Evolutionary conservation across 2,113 vertebrate species (phyloP), one percentile per base, ranked within the genome.

Genomic region (Bungarus multicinctus): DNA sequence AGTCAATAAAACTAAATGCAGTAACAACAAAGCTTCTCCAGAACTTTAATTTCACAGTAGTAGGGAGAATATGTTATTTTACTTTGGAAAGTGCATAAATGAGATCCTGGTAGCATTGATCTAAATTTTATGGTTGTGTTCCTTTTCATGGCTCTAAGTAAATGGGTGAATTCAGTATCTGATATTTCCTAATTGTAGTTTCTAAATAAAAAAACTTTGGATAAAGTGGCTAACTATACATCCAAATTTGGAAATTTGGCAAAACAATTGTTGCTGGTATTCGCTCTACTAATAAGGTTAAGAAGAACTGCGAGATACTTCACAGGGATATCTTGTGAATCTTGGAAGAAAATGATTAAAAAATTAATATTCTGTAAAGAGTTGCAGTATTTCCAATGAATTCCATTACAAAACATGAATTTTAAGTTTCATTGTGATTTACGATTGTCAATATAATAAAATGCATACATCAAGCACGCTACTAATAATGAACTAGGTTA

Each of bases 1-100:
- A 88, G 64, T 92, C 92, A 92, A 88, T 88, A 85, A 89, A 85
- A 89, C 92, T 85, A 89, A 89, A 85, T 85, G 43, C 11, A 64
- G 10, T 64, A 92, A 30, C 39, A 89, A 52, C 43, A 89, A 58
- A 92, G 30, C 92, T 85, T 69, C 52, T 58, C 43, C 30, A 34
- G 53, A 53, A 58, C 45, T 92, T 85, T 92, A 5, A 34, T 85
- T 89, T 92, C 89, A 69, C 88, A 85, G 53, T 57, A 30, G 53
- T 92, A 54, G 39, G 85, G 88, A 92, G 85, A 89, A 85, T 85
- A 89, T 58, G 22, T 50, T 89, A 69, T 88, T 89, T 64, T 89
- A 50, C n/a, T 23, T 45, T 89, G 52, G 64, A 85, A 53, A 45
- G 25, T 85, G 39, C 11, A 30, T 85, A 54, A 45, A 85, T 69